Evolutionary conservation across 2,888 invertebrate genomes (phyloP).

Genomic region (Halocaridina rubra): DNA sequence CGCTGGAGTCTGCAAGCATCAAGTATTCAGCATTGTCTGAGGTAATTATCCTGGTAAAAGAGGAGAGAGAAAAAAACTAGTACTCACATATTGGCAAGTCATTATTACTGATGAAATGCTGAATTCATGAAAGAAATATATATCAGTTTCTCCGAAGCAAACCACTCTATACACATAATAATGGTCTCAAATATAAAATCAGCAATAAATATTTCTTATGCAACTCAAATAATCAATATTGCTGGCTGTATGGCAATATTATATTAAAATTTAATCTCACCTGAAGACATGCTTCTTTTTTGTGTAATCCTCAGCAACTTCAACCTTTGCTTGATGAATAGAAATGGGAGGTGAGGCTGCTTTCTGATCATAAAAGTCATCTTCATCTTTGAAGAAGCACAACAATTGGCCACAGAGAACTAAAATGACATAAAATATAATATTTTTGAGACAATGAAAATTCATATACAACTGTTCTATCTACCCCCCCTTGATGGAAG

Average conservation of each 20-base stretch:
- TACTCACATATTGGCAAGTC: background rate
- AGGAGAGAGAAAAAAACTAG: background rate
- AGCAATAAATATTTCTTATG: no score
- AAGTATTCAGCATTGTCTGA: slow-evolving; percentile 94
- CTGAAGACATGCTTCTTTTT: slow-evolving; percentile 95
- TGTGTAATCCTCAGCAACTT: slow-evolving; percentile 91
- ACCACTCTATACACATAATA: no score
- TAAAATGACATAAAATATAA: slow-evolving; percentile 64
- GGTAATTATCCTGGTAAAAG: slow-evolving; percentile 76
- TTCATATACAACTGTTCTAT: no score
- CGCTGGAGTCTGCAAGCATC: slow-evolving; percentile 81
- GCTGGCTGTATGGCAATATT: no score
- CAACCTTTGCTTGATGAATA: slow-evolving; percentile 81
- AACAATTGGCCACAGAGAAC: slow-evolving; percentile 96
- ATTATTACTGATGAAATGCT: background rate
- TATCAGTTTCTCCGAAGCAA: no score
- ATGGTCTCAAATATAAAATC: no score
- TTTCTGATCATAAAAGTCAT: slow-evolving; percentile 88
- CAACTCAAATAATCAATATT: no score
- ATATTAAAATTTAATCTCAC: slow-evolving; percentile 71
- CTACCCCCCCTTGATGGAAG: no score
- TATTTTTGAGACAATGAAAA: no score
- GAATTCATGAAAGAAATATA: no score
- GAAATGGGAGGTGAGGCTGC: slow-evolving; percentile 89
- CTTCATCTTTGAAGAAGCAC: slow-evolving; percentile 97